Evolutionary conservation across 2,888 invertebrate genomes (phyloP), one percentile per base, ranked within the genome.

Genomic region (Agonopterix alstromeriana): DNA sequence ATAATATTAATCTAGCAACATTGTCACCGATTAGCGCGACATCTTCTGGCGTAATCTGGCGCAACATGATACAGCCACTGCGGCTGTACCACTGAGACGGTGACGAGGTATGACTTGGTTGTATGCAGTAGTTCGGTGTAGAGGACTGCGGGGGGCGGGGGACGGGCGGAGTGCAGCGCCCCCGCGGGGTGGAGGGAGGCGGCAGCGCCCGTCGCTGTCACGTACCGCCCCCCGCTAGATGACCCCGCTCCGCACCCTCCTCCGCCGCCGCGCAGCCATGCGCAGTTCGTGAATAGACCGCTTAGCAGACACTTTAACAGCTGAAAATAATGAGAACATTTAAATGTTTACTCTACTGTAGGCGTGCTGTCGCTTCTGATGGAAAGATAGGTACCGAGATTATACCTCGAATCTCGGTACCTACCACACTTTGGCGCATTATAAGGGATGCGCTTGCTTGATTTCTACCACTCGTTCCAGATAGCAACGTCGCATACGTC

Each of bases 101-200:
- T 92, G 61, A 95, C 91, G 72, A 98, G 91, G 84, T 95, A 97
- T 56, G 93, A 91, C 60, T 94, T 94, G 50, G 91, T 91, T 0
- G 98, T 97, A 66, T 94, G 92, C n/a, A 97, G 92, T 43, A 98
- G 90, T 85, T 98, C 98, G 0, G 94, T 93, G 81, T 94, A 98
- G 0, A 98, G 90, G 52, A 93, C 91, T 12, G 92, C 91, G 5
- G 96, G 93, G 50, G 94, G 93, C 50, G 91, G 89, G 43, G 92
- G 90, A 50, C 94, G 93, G 14, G 35, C 27, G 3, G 71, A 62
- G 70, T 86, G 86, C 45, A 98, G 83, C 35, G 92, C 91, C 45
- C 95, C 94, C 38, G 94, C 94, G 0, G 98, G 98, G 87, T 98
- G 98, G 61, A 98, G 93, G 52, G 90, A 82, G 8, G 96, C 96